Conservation (phyloP, 2,797 vertebrate genomes). For the Galago senegalensis region DNA sequence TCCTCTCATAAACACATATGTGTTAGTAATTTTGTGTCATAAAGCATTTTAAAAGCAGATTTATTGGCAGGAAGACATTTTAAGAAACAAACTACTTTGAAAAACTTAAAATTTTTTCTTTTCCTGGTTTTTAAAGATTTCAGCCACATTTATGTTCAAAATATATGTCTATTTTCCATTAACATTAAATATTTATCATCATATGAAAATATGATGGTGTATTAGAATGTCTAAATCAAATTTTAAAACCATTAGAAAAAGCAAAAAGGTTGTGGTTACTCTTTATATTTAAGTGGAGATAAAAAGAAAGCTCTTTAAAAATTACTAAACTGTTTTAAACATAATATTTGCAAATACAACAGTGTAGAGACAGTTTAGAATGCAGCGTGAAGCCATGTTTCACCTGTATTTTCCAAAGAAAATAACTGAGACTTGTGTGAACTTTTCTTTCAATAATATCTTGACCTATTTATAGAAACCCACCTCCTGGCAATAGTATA, state of each 20-base stretch:
- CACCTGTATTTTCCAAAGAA: conserved; percentile 68
- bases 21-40: conserved; percentile 46
- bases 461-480: conserved; percentile 65
- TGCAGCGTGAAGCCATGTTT: conserved; percentile 44
- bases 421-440: conserved; percentile 65
- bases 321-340: conserved; percentile 64
- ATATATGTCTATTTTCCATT: conserved; percentile 73
- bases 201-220: conserved; percentile 69
- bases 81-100: conserved; percentile 74
- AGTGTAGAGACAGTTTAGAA: conserved; percentile 29
- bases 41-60: conserved; percentile 69
- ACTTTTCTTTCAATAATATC: conserved; percentile 67
- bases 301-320: conserved; percentile 77
- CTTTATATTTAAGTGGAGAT: conserved; percentile 63
- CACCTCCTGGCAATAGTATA: neutral
- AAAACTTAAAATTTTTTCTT: conserved; percentile 72
- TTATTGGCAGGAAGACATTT: conserved; percentile 62
- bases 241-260: conserved; percentile 74
- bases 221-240: conserved; percentile 76
- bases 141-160: conserved; percentile 70
- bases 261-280: conserved; percentile 61
- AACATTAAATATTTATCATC: conserved; percentile 84
- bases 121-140: conserved; percentile 74
- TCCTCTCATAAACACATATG: conserved; percentile 33
- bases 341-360: conserved; percentile 56